Conservation (phyloP, 2,888 invertebrate species). For the Anodontia alba region DNA sequence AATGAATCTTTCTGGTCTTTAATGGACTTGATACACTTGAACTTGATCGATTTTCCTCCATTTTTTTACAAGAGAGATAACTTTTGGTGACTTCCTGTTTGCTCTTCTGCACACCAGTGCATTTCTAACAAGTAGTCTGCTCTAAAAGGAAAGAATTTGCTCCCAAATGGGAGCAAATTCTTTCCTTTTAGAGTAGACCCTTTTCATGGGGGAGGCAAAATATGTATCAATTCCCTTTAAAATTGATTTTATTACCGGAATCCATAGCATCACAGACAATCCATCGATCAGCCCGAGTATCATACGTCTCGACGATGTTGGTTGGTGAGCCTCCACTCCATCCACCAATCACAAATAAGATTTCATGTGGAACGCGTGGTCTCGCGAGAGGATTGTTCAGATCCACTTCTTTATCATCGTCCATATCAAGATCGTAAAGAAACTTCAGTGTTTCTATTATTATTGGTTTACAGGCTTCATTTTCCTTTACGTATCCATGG, state of each 20-base stretch:
- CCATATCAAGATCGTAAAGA: slow-evolving; percentile 96
- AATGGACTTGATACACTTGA: no score
- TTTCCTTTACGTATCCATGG: slow-evolving; percentile 92
- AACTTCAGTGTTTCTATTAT: slow-evolving; percentile 96
- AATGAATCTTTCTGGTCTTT: no score
- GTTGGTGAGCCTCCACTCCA: slow-evolving; percentile 92
- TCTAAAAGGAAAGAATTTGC: no score
- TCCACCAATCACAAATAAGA: slow-evolving; percentile 86
- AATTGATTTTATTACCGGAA: slow-evolving; percentile 71
- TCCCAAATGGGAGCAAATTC: no score
- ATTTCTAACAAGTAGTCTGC: no score
- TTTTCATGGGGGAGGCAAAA: no score
- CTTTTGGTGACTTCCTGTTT: no score
- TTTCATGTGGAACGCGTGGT: slow-evolving; percentile 89
- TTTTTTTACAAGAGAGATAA: no score
- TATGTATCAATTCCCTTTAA: no score
- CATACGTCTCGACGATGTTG: slow-evolving; percentile 86
- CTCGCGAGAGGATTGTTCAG: slow-evolving; percentile 87
- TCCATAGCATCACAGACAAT: slow-evolving; percentile 76
- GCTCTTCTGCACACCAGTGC: no score
- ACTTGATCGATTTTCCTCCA: no score
- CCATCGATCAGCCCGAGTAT: slow-evolving; percentile 84
- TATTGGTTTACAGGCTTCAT: slow-evolving; percentile 92
- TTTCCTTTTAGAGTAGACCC: no score
- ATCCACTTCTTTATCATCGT: slow-evolving; percentile 89